Base-by-base conservation (phyloP, 2,888 invertebrate genomes). In the Phengaris arion region DNA sequence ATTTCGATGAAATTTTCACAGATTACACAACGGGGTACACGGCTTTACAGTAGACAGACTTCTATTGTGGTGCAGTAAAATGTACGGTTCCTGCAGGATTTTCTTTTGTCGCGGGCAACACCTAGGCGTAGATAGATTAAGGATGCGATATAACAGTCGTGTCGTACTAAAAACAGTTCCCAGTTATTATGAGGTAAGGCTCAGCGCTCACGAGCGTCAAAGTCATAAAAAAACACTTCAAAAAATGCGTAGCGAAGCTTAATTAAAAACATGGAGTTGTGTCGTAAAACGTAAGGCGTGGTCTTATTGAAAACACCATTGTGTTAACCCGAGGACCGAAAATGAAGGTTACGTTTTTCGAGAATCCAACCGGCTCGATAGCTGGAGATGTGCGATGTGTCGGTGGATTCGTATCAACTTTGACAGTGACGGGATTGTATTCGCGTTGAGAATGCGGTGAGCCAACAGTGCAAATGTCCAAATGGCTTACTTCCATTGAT, bases 191-290 rank as follows among this genome's bases (percentile, higher is more conserved):
- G 74, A 55, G 72, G 55, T 54, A 52, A 64, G 64, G 52, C 74
- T 22, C 13, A 54, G 72, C 13, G 72, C 12, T 54, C 77, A 76
- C 77, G 75, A 77, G 77, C 78, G 76, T 79, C 79, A 78, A 79
- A 81, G 77, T 77, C 77, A 75, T 81, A 81, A 82, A 82, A 82
- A n/a, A n/a, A n/a, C n/a, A n/a, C n/a, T n/a, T n/a, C n/a, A n/a
- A 85, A 84, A 86, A 85, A 82, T 84, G 83, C 82, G 85, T 86
- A 86, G 89, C 87, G 83, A 84, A 83, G 82, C 85, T 89, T 91
- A 90, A 92, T 91, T 91, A 91, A 90, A 91, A 89, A 85, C 87
- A 87, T 81, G 80, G 83, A 84, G 77, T 80, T 79, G 79, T 76
- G 81, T 89, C 89, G 86, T 89, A 89, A 90, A 89, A 72, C 35